These are phyloP conservation scores for Nilaparvata lugens DNA, from an alignment of 1,140 invertebrate genomes.

Conservation along the genomic window DNA sequence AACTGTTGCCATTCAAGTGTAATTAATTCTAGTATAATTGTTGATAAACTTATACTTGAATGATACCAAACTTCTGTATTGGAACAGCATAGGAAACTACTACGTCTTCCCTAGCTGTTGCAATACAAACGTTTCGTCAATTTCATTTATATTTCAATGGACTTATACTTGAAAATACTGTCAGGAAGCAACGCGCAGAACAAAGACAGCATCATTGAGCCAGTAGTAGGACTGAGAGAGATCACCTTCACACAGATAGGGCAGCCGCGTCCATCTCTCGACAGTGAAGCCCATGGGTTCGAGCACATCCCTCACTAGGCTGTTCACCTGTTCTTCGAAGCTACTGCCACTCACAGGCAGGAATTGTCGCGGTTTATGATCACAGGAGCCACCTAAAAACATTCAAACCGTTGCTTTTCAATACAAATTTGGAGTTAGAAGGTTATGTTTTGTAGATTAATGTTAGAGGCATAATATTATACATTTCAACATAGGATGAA, in stretches of 20 bases:
- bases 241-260: conserved; percentile 92
- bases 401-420: too few relatives aligned
- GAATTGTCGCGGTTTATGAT: conserved; percentile 62
- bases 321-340: conserved; percentile 70
- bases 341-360: conserved; percentile 55
- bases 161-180: too few relatives aligned
- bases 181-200: conserved; percentile 28
- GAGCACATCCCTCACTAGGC: conserved; percentile 59
- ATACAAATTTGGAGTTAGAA: too few relatives aligned
- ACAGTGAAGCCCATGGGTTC: conserved; percentile 61
- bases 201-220: conserved; percentile 78
- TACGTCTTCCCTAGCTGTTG: too few relatives aligned
- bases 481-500: background rate
- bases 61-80: too few relatives aligned
- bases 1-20: too few relatives aligned
- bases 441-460: conserved; percentile 31
- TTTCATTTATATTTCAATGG: too few relatives aligned
- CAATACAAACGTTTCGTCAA: too few relatives aligned
- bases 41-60: too few relatives aligned
- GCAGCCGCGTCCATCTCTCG: conserved; percentile 68
- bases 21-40: too few relatives aligned
- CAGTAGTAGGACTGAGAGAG: conserved; percentile 85
- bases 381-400: conserved; percentile 38
- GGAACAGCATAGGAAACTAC: too few relatives aligned
- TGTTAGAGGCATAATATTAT: conserved; percentile 24